These are phyloP conservation scores for Drosophila helvetica DNA, from an alignment of 2,888 invertebrate genomes.

Conservation along the genomic window DNA sequence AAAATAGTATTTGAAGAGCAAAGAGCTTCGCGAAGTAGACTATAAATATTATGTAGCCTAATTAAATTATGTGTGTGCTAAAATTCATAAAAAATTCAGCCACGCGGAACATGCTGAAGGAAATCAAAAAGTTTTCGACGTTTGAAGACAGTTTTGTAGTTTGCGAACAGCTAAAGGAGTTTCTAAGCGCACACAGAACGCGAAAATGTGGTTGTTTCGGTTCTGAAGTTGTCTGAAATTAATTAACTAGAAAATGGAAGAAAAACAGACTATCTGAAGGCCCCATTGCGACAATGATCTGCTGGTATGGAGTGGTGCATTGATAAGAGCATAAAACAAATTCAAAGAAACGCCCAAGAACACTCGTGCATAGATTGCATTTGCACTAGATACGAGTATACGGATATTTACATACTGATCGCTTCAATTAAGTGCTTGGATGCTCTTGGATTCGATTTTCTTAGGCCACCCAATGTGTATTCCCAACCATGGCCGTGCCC, in stretches of 20 bases:
- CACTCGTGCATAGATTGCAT: constrained; percentile 8
- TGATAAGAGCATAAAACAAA: constrained; percentile 39
- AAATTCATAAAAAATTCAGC: no score
- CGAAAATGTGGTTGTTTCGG: not conserved
- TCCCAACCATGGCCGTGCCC: constrained; percentile 17
- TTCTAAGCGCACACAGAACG: no score
- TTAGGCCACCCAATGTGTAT: not conserved
- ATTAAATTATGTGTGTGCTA: no score
- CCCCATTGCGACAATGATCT: constrained; percentile 17
- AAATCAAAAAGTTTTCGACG: not conserved
- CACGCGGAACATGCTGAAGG: no score
- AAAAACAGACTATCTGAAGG: constrained; percentile 42
- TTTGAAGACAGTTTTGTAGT: not conserved
- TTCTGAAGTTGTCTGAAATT: constrained; percentile 24
- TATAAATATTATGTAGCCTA: no score
- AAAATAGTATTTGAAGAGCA: no score
- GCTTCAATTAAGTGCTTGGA: constrained; percentile 76
- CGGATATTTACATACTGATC: constrained; percentile 63
- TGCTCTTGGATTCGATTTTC: constrained; percentile 70
- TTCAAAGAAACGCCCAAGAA: constrained; percentile 7
- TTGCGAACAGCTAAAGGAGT: not conserved
- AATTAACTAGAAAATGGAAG: constrained; percentile 58
- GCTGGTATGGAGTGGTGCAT: constrained; percentile 11
- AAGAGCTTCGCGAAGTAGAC: no score
- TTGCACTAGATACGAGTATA: not conserved